These are phyloP conservation scores for Cyrtonyx montezumae DNA, from an alignment of 2,113 vertebrate species.

Conservation along the genomic window DNA sequence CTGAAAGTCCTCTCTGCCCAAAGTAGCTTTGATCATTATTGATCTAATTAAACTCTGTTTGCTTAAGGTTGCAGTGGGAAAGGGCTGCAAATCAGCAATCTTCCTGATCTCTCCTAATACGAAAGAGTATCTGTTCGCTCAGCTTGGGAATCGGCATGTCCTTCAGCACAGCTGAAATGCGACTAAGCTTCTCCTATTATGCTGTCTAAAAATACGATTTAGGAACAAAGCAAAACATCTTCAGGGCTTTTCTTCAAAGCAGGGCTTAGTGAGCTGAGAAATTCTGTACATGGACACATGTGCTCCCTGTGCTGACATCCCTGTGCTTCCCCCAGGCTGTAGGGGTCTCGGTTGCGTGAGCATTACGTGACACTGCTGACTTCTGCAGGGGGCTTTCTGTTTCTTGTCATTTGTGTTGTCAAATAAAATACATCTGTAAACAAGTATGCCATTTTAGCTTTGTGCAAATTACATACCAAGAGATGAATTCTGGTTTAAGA, in stretches of 20 bases:
- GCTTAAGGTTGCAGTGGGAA: conserved; percentile 8
- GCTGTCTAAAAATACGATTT: conserved; percentile 7
- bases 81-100: not conserved
- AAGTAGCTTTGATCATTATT: conserved; percentile 22
- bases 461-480: not conserved
- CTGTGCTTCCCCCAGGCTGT: not conserved
- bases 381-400: not conserved
- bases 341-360: not conserved
- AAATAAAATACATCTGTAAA: not conserved
- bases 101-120: not conserved
- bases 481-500: not conserved
- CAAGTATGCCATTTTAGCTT: not conserved
- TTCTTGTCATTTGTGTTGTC: not conserved
- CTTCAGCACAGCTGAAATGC: not conserved
- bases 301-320: not conserved
- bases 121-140: not conserved
- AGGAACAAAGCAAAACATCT: conserved; percentile 4
- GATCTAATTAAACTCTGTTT: conserved; percentile 27
- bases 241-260: not conserved
- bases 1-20: not conserved
- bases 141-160: not conserved
- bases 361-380: not conserved
- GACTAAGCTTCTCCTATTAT: not conserved
- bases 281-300: not conserved
- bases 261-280: not conserved